Evolutionary conservation across 2,797 vertebrate genomes (phyloP), one percentile per base, ranked within the genome.

Genomic region (Hoplostethus mediterraneus): DNA sequence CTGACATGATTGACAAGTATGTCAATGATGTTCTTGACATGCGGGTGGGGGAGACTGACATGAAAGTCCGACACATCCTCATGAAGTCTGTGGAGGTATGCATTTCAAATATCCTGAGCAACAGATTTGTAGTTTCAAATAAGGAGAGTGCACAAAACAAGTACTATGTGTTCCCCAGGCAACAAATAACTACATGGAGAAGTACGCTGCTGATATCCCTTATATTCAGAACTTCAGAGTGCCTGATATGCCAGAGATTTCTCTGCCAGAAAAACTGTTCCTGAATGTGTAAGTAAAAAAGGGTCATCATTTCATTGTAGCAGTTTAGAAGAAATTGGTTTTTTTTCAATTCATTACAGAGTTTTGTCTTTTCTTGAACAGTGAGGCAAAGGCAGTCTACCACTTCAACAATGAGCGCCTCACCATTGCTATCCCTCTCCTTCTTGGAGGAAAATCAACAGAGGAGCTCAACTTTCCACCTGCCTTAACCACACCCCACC

Each of bases 381-480:
- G 98, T 67, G 94, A 97, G 45, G 92, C 95, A 54, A 94, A 89
- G 47, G 88, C 95, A 73, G 94, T 87, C 68, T 97, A 97, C 82
- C 65, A 81, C 63, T 95, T 96, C 45, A 97, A 96, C 83, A 91
- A 95, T 65, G 86, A 96, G 47, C 94, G 58, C 67, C 61, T 95
- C 77, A 87, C 83, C 49, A 72, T 98, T 70, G 71, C 82, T 7
- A 89, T 99, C 51, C 96, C 96, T 2, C 17, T 99, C 57, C 97
- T 95, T 70, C 94, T 96, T 82, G 97, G 95, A 85, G 97, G 97
- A 83, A 96, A 93, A 90, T 95, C 96, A 58, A 95, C 94, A 0
- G 53, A 83, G 75, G 95, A 97, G 14, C 84, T 97, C 5, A 91
- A 86, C 77, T 55, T 97, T 40, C 93, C 95, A 5, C 71, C 91